These are phyloP conservation scores for Tragopan temminckii DNA, from an alignment of 2,797 vertebrate genomes.

Conservation along the genomic window DNA sequence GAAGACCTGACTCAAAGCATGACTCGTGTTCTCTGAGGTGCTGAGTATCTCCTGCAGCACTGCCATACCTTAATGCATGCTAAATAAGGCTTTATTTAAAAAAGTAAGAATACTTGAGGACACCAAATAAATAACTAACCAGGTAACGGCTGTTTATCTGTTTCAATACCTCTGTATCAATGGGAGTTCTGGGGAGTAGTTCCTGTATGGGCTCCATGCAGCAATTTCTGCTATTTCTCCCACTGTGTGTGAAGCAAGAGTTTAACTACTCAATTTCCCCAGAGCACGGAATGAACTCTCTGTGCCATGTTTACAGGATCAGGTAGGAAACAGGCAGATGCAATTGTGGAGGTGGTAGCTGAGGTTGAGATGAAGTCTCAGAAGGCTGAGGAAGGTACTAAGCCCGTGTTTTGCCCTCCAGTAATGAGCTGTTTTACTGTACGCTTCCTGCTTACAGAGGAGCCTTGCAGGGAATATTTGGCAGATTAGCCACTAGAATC, in stretches of 20 bases:
- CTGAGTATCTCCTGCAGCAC: conserved; percentile 3
- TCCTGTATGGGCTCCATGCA: background rate
- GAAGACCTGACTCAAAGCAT: conserved; percentile 22
- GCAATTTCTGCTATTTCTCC: background rate
- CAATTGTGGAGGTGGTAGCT: background rate
- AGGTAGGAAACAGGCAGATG: background rate
- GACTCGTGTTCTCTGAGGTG: background rate
- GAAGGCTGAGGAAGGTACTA: conserved; percentile 16
- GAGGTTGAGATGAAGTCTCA: conserved; percentile 12
- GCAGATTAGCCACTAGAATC: background rate
- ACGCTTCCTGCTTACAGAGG: conserved; percentile 9
- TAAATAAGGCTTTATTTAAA: background rate
- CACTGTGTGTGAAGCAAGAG: background rate
- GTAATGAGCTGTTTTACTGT: conserved; percentile 39
- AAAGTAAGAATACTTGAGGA: background rate
- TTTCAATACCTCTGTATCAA: background rate
- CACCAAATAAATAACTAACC: background rate
- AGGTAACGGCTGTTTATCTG: background rate
- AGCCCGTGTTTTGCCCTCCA: background rate
- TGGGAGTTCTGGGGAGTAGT: background rate
- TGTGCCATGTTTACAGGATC: background rate
- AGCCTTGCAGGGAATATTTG: conserved; percentile 37
- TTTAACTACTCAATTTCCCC: background rate
- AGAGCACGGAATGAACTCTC: background rate
- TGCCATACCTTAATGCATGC: background rate